Evolutionary conservation across 64 coral and sea anemone species (phyloP).

Genomic region (Actinia equina): DNA sequence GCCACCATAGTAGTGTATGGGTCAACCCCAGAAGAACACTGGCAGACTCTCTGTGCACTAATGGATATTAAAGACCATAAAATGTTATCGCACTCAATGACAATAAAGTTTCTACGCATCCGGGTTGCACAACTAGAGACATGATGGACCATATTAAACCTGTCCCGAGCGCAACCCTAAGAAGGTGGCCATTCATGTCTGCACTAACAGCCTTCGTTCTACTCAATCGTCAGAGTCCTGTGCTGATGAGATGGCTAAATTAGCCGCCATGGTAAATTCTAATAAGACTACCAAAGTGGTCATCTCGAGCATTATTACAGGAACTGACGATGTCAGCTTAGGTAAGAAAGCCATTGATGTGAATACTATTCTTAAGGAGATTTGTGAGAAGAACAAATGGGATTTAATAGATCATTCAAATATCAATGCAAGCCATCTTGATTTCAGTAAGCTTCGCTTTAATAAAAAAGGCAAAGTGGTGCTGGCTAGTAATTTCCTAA

Average conservation of each 20-base stretch:
- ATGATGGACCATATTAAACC: conserved; percentile 32
- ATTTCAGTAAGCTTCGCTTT: neutral
- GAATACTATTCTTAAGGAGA: conserved; percentile 24
- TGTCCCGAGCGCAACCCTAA: neutral
- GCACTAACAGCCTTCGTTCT: conserved; percentile 24
- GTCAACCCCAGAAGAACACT: conserved; percentile 33
- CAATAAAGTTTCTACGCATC: conserved; percentile 36
- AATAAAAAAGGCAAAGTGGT: conserved; percentile 27
- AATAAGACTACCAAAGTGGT: neutral
- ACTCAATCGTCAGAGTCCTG: conserved; percentile 6
- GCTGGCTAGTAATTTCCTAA: too few species aligned
- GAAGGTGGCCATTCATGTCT: conserved; percentile 4
- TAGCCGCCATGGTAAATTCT: conserved; percentile 12
- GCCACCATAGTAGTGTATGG: conserved; percentile 11
- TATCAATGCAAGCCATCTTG: neutral
- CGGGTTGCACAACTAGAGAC: conserved; percentile 11
- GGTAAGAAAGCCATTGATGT: conserved; percentile 9
- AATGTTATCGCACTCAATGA: neutral
- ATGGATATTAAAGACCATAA: neutral
- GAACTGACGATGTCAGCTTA: conserved; percentile 13
- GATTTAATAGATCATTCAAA: conserved; percentile 3
- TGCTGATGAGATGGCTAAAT: conserved; percentile 26
- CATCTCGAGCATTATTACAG: conserved; percentile 5
- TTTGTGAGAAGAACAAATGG: conserved; percentile 14
- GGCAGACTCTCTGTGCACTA: neutral